Base-by-base conservation (phyloP, 2,113 vertebrate genomes). In the Cariama cristata region DNA sequence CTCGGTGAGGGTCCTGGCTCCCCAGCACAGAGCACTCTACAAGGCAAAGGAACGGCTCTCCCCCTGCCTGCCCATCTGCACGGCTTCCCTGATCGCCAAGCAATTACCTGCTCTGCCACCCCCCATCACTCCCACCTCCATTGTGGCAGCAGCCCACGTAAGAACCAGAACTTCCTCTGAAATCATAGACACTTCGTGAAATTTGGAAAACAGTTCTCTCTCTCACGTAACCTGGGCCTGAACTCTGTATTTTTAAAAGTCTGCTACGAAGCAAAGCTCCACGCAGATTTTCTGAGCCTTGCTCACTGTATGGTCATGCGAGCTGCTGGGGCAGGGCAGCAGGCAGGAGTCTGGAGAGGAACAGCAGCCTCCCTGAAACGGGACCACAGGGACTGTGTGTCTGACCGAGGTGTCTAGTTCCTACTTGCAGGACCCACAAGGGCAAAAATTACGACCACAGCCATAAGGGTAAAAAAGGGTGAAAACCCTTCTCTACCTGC, bases 331-430 rank as follows among this genome's bases (percentile, higher is more conserved):
- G 23, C 15, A 6, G 19, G 16, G 21, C 14, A 49, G 50, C 9
- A 8, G 21, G 27, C 59, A 35, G 11, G 5, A 21, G 6, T 8
- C 12, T 22, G 8, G 18, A 59, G 20, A 12, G 32, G 15, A 52
- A 38, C 1, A 11, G 38, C 16, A 7, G 23, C 4, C 13, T 40
- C 38, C 24, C 2, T 1, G 1, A 44, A 20, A 58, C 1, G 0
- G 27, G 15, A 24, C 22, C 12, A 2, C 8, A 8, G 1, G 8
- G 15, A 7, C 19, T 0, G 7, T 4, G 9, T 2, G 8, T 16
- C 18, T 33, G 14, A 50, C 5, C 1, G 1, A 28, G 26, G 38
- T 8, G 67, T 30, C 33, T 2, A 30, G 16, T 8, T 40, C 24
- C 24, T 24, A 8, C 16, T 8, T 19, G 18, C 14, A 28, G 12